Evolutionary conservation across 2,888 invertebrate genomes (phyloP).

Genomic region (Hipparchia sbordonii): DNA sequence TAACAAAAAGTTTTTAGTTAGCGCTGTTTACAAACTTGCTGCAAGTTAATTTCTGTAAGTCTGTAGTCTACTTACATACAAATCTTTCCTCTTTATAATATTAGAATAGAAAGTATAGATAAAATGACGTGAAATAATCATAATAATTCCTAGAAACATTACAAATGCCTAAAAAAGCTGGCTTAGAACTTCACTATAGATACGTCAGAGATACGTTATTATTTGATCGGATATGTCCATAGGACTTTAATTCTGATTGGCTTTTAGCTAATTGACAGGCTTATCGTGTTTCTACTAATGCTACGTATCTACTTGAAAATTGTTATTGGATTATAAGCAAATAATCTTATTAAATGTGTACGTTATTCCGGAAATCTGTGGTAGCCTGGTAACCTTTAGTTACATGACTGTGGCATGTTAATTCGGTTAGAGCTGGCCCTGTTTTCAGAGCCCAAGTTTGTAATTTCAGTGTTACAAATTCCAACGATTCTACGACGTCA

Average conservation of each 20-base stretch:
- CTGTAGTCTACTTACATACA: no score
- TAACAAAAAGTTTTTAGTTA: neutral
- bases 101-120: no score
- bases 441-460: neutral
- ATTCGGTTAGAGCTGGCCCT: slow-evolving; percentile 23
- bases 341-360: slow-evolving; percentile 38
- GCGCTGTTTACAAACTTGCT: neutral
- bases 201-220: neutral
- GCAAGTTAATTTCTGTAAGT: no score
- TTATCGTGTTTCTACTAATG: slow-evolving; percentile 30
- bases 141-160: no score
- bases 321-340: slow-evolving; percentile 38
- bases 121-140: no score
- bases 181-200: neutral
- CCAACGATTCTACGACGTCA: neutral
- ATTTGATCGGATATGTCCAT: neutral
- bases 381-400: slow-evolving; percentile 15
- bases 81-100: no score
- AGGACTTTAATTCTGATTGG: slow-evolving; percentile 27
- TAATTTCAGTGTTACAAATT: neutral
- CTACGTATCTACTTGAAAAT: slow-evolving; percentile 24
- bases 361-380: slow-evolving; percentile 24
- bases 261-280: slow-evolving; percentile 33
- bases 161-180: no score
- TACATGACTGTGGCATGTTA: slow-evolving; percentile 22